Evolutionary conservation across 2,797 vertebrate species (phyloP).

Genomic region (Acrocephalus scirpaceus): DNA sequence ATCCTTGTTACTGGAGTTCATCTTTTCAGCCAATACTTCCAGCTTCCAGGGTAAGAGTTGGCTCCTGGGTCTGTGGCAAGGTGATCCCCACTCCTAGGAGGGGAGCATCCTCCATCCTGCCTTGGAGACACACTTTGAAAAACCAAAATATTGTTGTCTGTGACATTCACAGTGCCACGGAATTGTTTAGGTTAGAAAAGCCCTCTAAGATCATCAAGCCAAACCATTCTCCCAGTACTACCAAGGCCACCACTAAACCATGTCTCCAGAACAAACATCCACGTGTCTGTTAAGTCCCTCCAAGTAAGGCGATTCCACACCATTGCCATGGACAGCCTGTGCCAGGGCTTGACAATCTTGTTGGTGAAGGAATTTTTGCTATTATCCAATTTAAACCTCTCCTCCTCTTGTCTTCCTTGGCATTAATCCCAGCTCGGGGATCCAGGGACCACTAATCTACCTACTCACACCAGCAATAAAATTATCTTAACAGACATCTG

Average conservation of each 20-base stretch:
- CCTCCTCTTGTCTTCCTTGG: neutral
- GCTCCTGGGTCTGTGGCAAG: neutral
- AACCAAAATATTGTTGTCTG: fast-evolving
- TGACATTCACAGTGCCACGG: neutral
- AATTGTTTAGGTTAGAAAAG: neutral
- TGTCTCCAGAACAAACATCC: neutral
- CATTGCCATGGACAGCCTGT: neutral
- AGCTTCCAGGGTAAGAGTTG: neutral
- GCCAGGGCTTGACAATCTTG: neutral
- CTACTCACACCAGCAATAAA: fast-evolving
- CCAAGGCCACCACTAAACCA: neutral
- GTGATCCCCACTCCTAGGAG: neutral
- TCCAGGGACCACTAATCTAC: neutral
- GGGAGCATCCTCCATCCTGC: neutral
- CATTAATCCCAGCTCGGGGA: neutral
- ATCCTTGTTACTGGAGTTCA: neutral
- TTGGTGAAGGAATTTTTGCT: neutral
- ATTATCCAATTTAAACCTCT: neutral
- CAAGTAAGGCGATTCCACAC: neutral
- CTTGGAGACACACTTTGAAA: neutral
- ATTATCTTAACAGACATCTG: neutral
- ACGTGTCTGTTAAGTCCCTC: neutral
- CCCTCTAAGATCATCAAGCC: neutral
- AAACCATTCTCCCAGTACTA: neutral
- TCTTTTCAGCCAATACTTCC: neutral